Evolutionary conservation across 2,797 vertebrate genomes (phyloP).

Genomic region (Erethizon dorsatum): DNA sequence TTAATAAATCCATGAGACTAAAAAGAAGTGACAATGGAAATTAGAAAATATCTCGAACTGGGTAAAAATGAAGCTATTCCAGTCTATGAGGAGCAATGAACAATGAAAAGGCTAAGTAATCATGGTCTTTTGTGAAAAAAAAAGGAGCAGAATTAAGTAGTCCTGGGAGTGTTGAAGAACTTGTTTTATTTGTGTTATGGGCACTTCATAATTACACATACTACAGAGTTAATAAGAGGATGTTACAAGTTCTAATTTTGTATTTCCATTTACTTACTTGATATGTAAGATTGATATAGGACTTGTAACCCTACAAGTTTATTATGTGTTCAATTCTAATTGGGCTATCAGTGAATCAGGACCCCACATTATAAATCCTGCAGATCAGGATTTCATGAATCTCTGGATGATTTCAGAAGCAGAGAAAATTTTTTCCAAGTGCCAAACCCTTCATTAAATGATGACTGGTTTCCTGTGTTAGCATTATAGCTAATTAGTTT

Average conservation of each 20-base stretch:
- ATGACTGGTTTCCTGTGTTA: not conserved
- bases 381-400: not conserved
- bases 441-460: not conserved
- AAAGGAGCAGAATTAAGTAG: not conserved
- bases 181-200: not conserved
- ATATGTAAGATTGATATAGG: not conserved
- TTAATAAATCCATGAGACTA: not conserved
- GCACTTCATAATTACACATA: not conserved
- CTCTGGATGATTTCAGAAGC: not conserved
- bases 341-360: not conserved
- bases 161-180: not conserved
- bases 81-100: not conserved
- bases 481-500: not conserved
- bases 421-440: not conserved
- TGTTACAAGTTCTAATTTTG: not conserved
- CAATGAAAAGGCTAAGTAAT: not conserved
- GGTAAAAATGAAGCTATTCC: not conserved
- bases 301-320: not conserved
- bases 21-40: not conserved
- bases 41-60: conserved; percentile 9
- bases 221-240: not conserved
- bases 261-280: not conserved
- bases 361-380: not conserved
- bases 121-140: not conserved
- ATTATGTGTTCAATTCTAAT: not conserved